phyloP scores from a whole-genome alignment of 2,888 invertebrate genomes.

The Poecilobothrus nobilitatus region DNA sequence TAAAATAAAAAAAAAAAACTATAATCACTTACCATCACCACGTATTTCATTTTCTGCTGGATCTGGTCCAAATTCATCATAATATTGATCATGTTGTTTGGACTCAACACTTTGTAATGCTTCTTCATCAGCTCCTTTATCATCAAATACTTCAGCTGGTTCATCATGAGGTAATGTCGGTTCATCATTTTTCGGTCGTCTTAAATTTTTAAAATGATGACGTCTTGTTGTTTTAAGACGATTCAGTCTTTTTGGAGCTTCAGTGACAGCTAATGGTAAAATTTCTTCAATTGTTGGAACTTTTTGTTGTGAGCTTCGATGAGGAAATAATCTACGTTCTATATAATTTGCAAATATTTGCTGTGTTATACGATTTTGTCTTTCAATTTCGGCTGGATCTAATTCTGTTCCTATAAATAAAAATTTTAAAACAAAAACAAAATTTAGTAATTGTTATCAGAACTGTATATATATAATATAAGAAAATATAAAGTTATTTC shows the following conservation, averaged over 20 bases:
- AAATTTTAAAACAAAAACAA: not conserved
- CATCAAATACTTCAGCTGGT: conserved; percentile 24
- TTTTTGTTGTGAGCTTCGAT: conserved; percentile 44
- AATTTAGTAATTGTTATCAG: not conserved
- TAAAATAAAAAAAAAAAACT: not conserved
- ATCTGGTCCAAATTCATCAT: conserved; percentile 44
- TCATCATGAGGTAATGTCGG: conserved; percentile 8
- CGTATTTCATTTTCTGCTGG: conserved; percentile 39
- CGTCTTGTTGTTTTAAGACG: not conserved
- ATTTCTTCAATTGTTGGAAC: conserved; percentile 59
- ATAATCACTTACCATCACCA: conserved; percentile 32
- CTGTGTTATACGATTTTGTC: conserved; percentile 68
- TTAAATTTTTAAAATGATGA: conserved; percentile 7
- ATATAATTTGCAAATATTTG: conserved; percentile 66
- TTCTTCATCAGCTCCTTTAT: conserved; percentile 44
- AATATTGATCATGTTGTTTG: conserved; percentile 58
- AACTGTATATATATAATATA: too few relatives aligned
- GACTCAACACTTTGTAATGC: conserved; percentile 62
- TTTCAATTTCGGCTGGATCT: conserved; percentile 51
- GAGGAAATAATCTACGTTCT: conserved; percentile 59
- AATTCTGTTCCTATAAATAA: not conserved
- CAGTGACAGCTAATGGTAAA: conserved; percentile 43
- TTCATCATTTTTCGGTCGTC: conserved; percentile 31
- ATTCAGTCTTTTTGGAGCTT: conserved; percentile 30
- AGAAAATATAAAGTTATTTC: too few relatives aligned